Evolutionary conservation across 2,113 vertebrate genomes (phyloP).

Genomic region (Xenotilapia flavipinnis): DNA sequence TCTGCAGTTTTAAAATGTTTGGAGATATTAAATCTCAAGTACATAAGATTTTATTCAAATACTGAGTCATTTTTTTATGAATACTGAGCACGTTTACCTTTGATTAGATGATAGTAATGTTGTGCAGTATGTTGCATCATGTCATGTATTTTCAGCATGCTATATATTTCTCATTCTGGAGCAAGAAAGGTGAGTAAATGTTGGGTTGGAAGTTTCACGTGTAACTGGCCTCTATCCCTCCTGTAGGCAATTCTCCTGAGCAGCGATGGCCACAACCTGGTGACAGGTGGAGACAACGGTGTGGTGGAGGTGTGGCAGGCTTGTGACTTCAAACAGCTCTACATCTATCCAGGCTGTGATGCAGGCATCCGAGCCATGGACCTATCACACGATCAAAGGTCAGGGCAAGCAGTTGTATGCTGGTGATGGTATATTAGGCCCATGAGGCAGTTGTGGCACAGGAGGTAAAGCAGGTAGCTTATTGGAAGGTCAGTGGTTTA

Average conservation of each 20-base stretch:
- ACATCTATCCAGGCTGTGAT: conserved; percentile 96
- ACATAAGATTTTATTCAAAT: background rate
- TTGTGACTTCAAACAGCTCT: conserved; percentile 96
- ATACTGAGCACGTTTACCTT: background rate
- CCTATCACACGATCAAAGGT: conserved; percentile 98
- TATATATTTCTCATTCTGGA: background rate
- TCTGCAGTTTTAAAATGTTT: background rate
- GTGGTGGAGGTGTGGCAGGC: conserved; percentile 99
- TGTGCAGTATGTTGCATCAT: background rate
- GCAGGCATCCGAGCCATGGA: conserved; percentile 97
- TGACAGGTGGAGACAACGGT: conserved; percentile 93
- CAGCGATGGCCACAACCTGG: conserved; percentile 95
- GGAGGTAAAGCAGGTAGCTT: background rate
- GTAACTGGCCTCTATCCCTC: background rate
- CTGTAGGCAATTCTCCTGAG: conserved; percentile 89
- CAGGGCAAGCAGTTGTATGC: conserved; percentile 1
- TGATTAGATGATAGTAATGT: background rate
- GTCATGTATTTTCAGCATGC: background rate
- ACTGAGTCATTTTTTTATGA: background rate
- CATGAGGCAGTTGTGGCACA: background rate
- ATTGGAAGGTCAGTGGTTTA: background rate
- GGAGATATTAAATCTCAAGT: background rate
- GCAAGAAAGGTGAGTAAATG: background rate
- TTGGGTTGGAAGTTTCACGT: background rate
- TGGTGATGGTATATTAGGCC: background rate